Evolutionary conservation across 2,113 vertebrate genomes (phyloP), one percentile per base, ranked within the genome.

Genomic region (Clupea harengus): DNA sequence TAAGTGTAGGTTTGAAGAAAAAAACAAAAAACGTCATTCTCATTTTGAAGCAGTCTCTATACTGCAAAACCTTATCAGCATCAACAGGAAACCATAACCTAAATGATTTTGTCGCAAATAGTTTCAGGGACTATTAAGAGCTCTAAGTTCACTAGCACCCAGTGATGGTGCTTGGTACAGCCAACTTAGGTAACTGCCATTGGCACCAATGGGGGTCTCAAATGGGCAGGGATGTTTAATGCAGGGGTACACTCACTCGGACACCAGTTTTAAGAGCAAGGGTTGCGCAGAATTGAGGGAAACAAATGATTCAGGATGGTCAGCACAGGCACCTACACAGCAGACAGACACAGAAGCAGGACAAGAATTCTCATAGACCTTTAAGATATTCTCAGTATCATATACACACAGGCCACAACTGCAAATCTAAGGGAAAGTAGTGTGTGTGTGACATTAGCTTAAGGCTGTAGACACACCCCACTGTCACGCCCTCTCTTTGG

Each of bases 391-490:
- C 72, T 11, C 28, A 72, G 64, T 4, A 32, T 78, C 72, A 78
- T 78, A 78, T 39, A 78, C 28, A 75, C 39, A 13, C 11, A 9
- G 67, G 28, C 57, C 57, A 64, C 20, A 5, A n/a, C 1, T n/a
- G n/a, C 6, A 11, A 17, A 78, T 28, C n/a, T 67, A 28, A 10
- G 11, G 72, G 13, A 78, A 78, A 32, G 28, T 7, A 72, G 64
- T 13, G 47, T 17, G 72, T 44, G 72, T 78, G 72, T 32, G 72
- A 78, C 32, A 39, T 78, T 28, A 78, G 25, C 72, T 39, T 78
- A 39, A 39, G 72, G 72, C 72, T 44, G 25, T 15, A 39, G 25
- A 88, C 89, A 39, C 89, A 45, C 89, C 87, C 83, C 52, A 81
- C 75, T 80, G 82, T 82, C 45, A n/a, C 47, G 3, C 75, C 86